A percentile compares a stretch with the other conserved stretches of the same genome.
Evolutionary conservation across 2,888 invertebrate species (phyloP).

Genomic region (Eupithecia subumbrata): DNA sequence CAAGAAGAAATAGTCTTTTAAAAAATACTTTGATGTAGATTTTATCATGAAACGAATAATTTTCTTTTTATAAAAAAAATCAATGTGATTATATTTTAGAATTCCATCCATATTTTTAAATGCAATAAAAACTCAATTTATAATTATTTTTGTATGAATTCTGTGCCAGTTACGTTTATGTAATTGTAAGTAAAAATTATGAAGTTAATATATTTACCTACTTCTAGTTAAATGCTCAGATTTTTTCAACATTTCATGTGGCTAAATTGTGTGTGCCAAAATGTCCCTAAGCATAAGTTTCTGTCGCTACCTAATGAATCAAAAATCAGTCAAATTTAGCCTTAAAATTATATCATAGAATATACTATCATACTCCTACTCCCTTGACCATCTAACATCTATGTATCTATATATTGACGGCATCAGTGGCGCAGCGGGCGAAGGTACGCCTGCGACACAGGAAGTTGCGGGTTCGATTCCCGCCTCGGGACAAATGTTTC

Average conservation of each 20-base stretch:
- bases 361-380: too few relatives aligned
- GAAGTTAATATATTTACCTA: conserved; percentile 34
- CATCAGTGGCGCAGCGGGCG: too few relatives aligned
- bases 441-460: too few relatives aligned
- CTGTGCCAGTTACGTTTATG: conserved; percentile 76
- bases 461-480: too few relatives aligned
- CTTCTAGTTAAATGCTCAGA: conserved; percentile 62
- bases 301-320: not conserved
- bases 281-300: conserved; percentile 34
- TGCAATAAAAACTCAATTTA: conserved; percentile 11
- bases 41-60: not conserved
- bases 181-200: conserved; percentile 51
- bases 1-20: not conserved
- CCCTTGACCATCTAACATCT: too few relatives aligned
- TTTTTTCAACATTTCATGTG: conserved; percentile 51
- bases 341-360: not conserved
- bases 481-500: too few relatives aligned
- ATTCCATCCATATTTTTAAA: not conserved
- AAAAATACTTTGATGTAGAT: not conserved
- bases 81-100: not conserved
- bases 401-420: too few relatives aligned
- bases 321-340: not conserved
- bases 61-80: not conserved
- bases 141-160: conserved; percentile 64
- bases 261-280: conserved; percentile 72